Conservation (phyloP, 2,888 invertebrate species). For the Drosophila mayaguana region DNA sequence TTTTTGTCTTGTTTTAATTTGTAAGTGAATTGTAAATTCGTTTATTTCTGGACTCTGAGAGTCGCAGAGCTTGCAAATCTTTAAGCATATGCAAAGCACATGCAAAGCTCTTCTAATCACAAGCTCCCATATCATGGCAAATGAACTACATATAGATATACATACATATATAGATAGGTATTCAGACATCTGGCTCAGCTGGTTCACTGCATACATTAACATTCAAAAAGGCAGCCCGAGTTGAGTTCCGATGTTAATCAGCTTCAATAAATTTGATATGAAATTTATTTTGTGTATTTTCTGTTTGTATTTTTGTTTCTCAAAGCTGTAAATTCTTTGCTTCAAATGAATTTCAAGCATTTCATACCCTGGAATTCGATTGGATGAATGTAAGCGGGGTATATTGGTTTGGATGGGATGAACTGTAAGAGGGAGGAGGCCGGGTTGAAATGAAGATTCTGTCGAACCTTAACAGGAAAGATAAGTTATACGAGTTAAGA, state of each 20-base stretch:
- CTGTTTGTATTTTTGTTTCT: not conserved
- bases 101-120: conserved; percentile 1
- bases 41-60: not conserved
- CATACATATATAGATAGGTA: not conserved
- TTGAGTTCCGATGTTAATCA: conserved; percentile 22
- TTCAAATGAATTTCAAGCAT: conserved; percentile 12
- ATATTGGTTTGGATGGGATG: not conserved
- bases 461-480: not conserved
- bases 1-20: not conserved
- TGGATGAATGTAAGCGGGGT: not conserved
- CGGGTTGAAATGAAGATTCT: no score
- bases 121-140: conserved; percentile 1
- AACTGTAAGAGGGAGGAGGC: not conserved
- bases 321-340: conserved; percentile 22
- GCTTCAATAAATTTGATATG: conserved; percentile 16
- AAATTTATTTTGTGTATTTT: conserved; percentile 1
- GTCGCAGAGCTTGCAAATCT: not conserved
- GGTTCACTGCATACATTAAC: conserved; percentile 45
- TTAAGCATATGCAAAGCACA: not conserved
- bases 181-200: conserved; percentile 26
- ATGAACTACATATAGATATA: not conserved
- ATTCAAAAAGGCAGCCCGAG: not conserved
- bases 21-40: not conserved
- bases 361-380: not conserved
- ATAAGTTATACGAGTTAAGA: not conserved